Evolutionary conservation across 2,797 vertebrate species (phyloP).

Genomic region (Pampus argenteus): DNA sequence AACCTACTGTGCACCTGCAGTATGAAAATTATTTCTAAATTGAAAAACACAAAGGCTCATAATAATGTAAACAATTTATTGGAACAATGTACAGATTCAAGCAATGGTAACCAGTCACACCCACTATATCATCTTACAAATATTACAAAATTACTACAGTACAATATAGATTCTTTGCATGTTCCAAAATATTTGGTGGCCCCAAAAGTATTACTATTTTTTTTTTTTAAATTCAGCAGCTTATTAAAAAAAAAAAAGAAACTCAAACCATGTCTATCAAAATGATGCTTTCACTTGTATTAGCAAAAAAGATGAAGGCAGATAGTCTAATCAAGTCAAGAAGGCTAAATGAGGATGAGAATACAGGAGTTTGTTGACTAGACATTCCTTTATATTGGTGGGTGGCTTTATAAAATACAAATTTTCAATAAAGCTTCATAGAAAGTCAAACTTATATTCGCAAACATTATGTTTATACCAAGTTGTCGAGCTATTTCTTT

Average conservation of each 20-base stretch:
- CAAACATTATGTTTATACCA: conserved; percentile 83
- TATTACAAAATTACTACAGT: conserved; percentile 99
- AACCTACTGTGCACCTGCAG: not conserved
- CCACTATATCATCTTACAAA: conserved; percentile 98
- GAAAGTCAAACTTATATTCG: conserved; percentile 72
- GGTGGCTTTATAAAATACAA: conserved; percentile 87
- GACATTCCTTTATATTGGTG: conserved; percentile 86
- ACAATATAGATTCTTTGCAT: conserved; percentile 99
- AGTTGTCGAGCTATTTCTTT: conserved; percentile 84
- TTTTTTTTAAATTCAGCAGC: conserved; percentile 94
- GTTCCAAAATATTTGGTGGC: conserved; percentile 99
- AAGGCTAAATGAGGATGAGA: conserved; percentile 86
- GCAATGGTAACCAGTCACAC: conserved; percentile 99
- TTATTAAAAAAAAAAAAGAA: conserved; percentile 88
- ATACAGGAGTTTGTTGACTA: conserved; percentile 88
- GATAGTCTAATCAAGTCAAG: conserved; percentile 88
- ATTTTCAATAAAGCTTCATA: conserved; percentile 88
- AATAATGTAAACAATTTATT: conserved; percentile 99
- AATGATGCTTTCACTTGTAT: conserved; percentile 89
- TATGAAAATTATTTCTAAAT: not conserved
- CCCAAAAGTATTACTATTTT: conserved; percentile 91
- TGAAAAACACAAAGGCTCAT: conserved; percentile 14
- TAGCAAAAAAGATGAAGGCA: conserved; percentile 90
- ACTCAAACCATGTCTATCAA: conserved; percentile 92
- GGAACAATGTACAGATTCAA: conserved; percentile 95